Base-by-base conservation (phyloP, 2,797 vertebrate genomes). In the Pteropus rufus region DNA sequence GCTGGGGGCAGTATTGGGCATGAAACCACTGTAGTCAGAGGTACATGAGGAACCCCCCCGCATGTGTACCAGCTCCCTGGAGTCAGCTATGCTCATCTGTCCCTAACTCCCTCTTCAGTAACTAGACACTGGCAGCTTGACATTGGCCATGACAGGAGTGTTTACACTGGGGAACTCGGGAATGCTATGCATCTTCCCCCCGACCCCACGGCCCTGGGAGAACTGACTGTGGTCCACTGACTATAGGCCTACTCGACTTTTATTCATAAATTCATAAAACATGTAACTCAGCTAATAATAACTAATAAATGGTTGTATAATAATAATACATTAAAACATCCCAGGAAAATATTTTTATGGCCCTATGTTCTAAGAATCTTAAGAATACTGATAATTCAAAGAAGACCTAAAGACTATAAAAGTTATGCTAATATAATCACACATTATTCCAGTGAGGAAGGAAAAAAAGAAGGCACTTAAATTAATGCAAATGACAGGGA, bases 391-490 rank as follows among this genome's bases (percentile, higher is more conserved):
- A 73, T 88, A 94, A 96, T n/a, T 67, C 56, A 92, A 76, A 80
- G 81, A 89, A 90, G 31, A 82, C 14, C 26, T 58, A 15, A 89
- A 76, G n/a, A 88, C 56, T 58, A 23, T 93, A 70, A 85, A 95
- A 91, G 2, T 80, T 94, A 96, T 92, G 64, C n/a, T 89, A 94
- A 86, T 96, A 96, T 70, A 92, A 96, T 95, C 64, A 89, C 41
- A 94, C 80, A 96, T 96, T 96, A 93, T 95, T 96, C 67, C 58
- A 85, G 29, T 39, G 16, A 87, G 39, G 19, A 88, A 73, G n/a
- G n/a, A 94, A 31, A 81, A 86, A 85, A 85, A 54, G 73, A 93
- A 91, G n/a, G 23, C 29, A 73, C 44, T 93, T 89, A 93, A 95
- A 90, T 92, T 73, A 92, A 96, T 91, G 52, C 82, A 93, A 87